Base-by-base conservation (phyloP, 2,113 vertebrate genomes). In the Strix aluco region DNA sequence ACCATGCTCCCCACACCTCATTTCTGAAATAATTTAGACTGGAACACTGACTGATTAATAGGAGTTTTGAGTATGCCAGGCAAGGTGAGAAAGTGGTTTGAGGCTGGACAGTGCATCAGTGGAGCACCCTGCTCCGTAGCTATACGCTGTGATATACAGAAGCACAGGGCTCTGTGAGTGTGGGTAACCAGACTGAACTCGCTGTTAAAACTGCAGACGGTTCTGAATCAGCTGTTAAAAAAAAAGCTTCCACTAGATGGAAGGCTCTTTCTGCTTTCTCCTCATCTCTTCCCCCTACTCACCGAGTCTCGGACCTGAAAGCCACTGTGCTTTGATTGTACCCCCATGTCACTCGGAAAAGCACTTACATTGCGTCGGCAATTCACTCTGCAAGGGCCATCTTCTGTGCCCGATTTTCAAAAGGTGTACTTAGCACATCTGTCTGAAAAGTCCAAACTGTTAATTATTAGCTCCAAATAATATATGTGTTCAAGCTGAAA, bases 331-430 rank as follows among this genome's bases (percentile, higher is more conserved):
- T 90, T 71, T 67, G 18, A 67, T 49, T 36, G 57, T 65, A 54
- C 10, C 5, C 29, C n/a, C n/a, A 7, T 4, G 18, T 40, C 40
- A 58, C 51, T 46, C 55, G 51, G 47, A 71, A 82, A 84, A 91
- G 69, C 59, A 58, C 59, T 81, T 44, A 9, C 2, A 14, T 23
- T 70, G 38, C 86, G 44, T 12, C 26, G 51, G 32, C 30, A 91
- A 71, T 62, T 84, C 59, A 38, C n/a, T 65, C 65, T 38, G 15
- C 61, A 75, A 82, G 47, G 42, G 13, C 29, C 32, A 25, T 54
- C 34, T 44, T 81, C 59, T 81, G 13, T 22, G 25, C 70, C 34
- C 87, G 29, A 40, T 93, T 94, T 96, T 80, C 79, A 79, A 61
- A 85, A 88, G 11, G 16, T 42, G 13, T 75, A 40, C 66, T 75